Base-by-base conservation (phyloP, 2,888 invertebrate species). In the Rhagium mordax region DNA sequence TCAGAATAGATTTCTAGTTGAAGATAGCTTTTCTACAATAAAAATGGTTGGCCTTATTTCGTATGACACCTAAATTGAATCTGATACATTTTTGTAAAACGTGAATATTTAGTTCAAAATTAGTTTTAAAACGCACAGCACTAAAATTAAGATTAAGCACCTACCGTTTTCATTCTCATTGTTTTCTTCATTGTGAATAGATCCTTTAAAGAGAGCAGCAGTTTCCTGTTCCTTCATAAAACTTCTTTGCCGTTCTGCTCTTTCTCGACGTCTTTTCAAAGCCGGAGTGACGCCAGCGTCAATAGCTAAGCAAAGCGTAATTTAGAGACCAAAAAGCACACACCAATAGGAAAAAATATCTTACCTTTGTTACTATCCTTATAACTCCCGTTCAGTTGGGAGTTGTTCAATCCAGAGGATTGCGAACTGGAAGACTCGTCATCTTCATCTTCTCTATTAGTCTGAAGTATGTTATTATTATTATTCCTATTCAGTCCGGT, bases 191-290 rank as follows among this genome's bases (percentile, higher is more conserved):
- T 81, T 77, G n/a, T 78, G 85, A 84, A 83, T 85, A 78, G 88
- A 87, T 64, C 88, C 88, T 80, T 89, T 87, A 82, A 90, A 88
- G 76, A 89, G 87, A 76, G 89, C 89, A 66, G 89, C 89, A 74
- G 91, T 91, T 88, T 95, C 95, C 85, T 94, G 96, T 82, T 96
- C 95, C 83, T 93, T 92, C 82, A 95, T 93, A 84, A 96, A 95
- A 84, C 94, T 94, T 69, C 95, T 92, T 85, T 96, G 96, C 75
- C 96, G 90, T 81, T 96, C 95, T 57, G 93, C 95, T 77, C 96
- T 91, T 84, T 96, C 96, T 74, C 96, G 90, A 74, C 96, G 90
- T 81, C 95, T 91, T 82, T 94, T 91, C 76, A 96, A 89, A 66
- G 94, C 95, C 55, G 96, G 94, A 27, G 94, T 96, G 27, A 96